Evolutionary conservation across 2,888 invertebrate species (phyloP).

Genomic region (Drosophila birchii): DNA sequence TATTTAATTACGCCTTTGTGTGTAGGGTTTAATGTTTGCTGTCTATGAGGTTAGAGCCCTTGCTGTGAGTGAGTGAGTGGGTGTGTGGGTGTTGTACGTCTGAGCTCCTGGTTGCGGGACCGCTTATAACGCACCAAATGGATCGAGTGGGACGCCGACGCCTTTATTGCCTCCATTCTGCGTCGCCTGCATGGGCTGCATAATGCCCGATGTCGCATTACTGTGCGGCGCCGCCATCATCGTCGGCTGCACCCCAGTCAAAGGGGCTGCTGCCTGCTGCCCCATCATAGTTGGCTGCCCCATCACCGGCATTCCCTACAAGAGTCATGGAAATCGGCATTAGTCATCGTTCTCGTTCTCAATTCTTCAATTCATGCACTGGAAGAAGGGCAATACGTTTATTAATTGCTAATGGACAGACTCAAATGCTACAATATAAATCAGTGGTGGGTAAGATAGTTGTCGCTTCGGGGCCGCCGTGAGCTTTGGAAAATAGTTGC

Average conservation of each 20-base stretch:
- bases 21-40: slow-evolving; percentile 32
- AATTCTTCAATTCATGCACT: slow-evolving; percentile 28
- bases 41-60: slow-evolving; percentile 71
- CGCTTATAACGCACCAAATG: slow-evolving; percentile 86
- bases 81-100: slow-evolving; percentile 30
- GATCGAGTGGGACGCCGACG: slow-evolving; percentile 86
- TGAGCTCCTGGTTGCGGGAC: slow-evolving; percentile 38
- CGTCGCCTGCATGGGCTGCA: slow-evolving; percentile 78
- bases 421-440: slow-evolving; percentile 53
- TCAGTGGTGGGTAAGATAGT: slow-evolving; percentile 18
- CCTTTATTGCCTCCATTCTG: slow-evolving; percentile 84
- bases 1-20: slow-evolving; percentile 44
- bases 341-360: not conserved
- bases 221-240: slow-evolving; percentile 80
- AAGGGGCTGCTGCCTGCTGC: slow-evolving; percentile 81
- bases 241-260: slow-evolving; percentile 84
- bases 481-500: slow-evolving; percentile 36
- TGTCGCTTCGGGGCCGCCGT: slow-evolving; percentile 21
- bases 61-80: slow-evolving; percentile 41
- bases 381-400: slow-evolving; percentile 19
- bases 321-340: slow-evolving; percentile 27
- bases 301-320: slow-evolving; percentile 85
- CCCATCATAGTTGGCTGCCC: slow-evolving; percentile 84
- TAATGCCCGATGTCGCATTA: slow-evolving; percentile 79
- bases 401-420: slow-evolving; percentile 32